Conservation (phyloP, 2,797 vertebrate genomes). For the Carapus acus region DNA sequence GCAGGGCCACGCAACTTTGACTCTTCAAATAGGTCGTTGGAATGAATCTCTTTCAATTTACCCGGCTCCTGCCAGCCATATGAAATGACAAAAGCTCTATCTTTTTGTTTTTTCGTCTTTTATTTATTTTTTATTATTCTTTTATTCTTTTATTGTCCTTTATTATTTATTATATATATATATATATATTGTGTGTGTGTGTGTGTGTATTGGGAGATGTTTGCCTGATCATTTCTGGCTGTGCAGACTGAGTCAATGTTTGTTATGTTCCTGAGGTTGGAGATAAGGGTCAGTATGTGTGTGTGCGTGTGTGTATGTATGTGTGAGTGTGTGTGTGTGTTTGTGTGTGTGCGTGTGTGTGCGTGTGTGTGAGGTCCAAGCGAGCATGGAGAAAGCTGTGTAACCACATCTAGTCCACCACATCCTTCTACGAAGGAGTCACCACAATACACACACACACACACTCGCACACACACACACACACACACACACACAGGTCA, state of each 20-base stretch:
- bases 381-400: slow-evolving; percentile 18
- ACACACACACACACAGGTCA: slow-evolving; percentile 41
- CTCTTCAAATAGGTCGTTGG: slow-evolving; percentile 1
- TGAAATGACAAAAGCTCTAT: too few relatives aligned
- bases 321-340: slow-evolving; percentile 23
- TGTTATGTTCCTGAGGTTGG: slow-evolving; percentile 45
- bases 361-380: slow-evolving; percentile 17
- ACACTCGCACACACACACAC: slow-evolving; percentile 27
- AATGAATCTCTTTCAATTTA: too few relatives aligned
- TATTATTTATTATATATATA: too few relatives aligned
- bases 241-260: slow-evolving; percentile 49
- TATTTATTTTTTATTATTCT: too few relatives aligned
- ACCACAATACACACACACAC: neutral
- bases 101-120: too few relatives aligned
- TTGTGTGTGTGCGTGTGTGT: slow-evolving; percentile 25
- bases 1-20: slow-evolving; percentile 46
- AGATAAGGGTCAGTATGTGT: slow-evolving; percentile 48
- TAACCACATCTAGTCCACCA: slow-evolving; percentile 36
- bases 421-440: slow-evolving; percentile 37
- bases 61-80: too few relatives aligned
- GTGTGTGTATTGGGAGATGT: slow-evolving; percentile 23
- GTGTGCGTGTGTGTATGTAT: slow-evolving; percentile 19
- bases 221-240: slow-evolving; percentile 40
- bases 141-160: too few relatives aligned
- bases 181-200: too few relatives aligned